Percentiles rank a stretch among this genome's conserved stretches.
Evolutionary conservation across 30 jellyfish, hydroid and myxozoan species (phyloP).

Genomic region (Hydractinia echinata): DNA sequence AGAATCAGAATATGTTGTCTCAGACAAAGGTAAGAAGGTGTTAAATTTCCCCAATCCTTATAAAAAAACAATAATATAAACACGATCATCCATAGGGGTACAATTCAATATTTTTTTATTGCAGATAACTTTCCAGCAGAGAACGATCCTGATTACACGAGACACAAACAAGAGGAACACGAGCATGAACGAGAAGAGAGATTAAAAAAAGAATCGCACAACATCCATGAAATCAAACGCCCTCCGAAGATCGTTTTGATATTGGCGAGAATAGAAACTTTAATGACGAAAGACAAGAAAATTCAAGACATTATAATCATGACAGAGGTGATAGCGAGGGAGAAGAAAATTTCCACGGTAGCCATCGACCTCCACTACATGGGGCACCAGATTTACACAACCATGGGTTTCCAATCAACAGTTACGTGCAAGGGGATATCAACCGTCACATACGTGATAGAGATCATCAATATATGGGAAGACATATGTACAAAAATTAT

Average conservation of each 20-base stretch:
- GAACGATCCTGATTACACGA: conserved; percentile 2
- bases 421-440: not conserved
- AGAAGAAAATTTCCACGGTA: not conserved
- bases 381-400: not conserved
- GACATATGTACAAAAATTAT: not conserved
- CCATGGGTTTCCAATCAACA: not conserved
- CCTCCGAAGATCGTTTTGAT: not conserved
- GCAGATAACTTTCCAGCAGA: conserved; percentile 10
- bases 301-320: not conserved
- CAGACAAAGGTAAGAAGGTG: not conserved
- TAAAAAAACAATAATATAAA: too few species aligned
- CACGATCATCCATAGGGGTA: too few species aligned
- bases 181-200: not conserved
- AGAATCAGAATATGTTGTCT: not conserved
- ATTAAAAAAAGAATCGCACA: not conserved
- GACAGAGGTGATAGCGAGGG: not conserved
- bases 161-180: not conserved
- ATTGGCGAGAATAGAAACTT: not conserved
- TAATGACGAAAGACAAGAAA: not conserved
- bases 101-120: not conserved
- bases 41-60: too few species aligned
- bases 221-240: not conserved
- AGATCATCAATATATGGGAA: not conserved
- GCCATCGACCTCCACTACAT: not conserved
- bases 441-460: not conserved